Base-by-base conservation (phyloP, 1,140 invertebrate genomes). In the Aphaenogaster floridana region DNA sequence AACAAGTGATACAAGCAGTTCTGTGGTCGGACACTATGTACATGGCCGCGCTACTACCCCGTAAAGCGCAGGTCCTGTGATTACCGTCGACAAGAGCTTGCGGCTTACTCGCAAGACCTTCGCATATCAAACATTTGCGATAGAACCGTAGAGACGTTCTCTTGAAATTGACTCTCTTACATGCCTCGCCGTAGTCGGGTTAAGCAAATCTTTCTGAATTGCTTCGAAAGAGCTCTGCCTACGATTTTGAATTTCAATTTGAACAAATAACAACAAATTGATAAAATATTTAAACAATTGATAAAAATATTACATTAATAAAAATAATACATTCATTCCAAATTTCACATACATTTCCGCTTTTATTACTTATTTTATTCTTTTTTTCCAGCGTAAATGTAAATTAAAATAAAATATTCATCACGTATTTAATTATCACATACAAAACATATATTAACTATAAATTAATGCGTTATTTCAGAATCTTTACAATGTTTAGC, bases 1-100 rank as follows among this genome's bases (percentile, higher is more conserved):
- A 84, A 84, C 80, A 84, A 84, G 68, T 84, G 80, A 74, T 84
- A 84, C 80, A 84, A 84, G 66, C 69, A 84, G 80, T 84, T 84
- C 54, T 84, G 83, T 78, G 71, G 83, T 86, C 69, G 61, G 59
- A 77, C 83, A 76, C 83, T 74, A 78, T 74, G 68, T 74, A 74
- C 52, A 59, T 36, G 64, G 48, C n/a, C 36, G 17, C 17, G 59
- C 79, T 72, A 57, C 48, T 69, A 81, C 52, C 17, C 8, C 79
- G 69, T 74, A 61, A 72, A 61, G 80, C 52, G 52, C 52, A 45
- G 45, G 69, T 74, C 8, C 54, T 28, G 21, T 61, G 69, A 84
- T 84, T 84, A 84, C 80, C 52, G 69, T 50, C 66, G 36, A 84
- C 80, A 74, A 74, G 80, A 76, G 69, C 52, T 74, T 72, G 79